These are phyloP conservation scores for Idaea biselata DNA, from an alignment of 2,888 invertebrate species.

Conservation along the genomic window DNA sequence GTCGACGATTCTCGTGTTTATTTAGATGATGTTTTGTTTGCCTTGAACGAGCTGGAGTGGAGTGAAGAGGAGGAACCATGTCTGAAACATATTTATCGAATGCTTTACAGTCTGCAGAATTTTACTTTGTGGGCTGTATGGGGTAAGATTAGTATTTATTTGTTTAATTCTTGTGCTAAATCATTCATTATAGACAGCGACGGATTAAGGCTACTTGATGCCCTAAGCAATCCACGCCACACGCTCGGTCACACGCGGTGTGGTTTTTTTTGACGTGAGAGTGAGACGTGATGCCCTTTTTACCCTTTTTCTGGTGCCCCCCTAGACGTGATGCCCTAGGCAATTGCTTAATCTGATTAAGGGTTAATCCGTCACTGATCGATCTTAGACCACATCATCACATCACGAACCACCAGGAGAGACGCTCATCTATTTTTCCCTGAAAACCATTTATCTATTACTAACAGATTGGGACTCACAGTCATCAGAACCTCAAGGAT, in stretches of 20 bases:
- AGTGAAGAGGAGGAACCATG: constrained; percentile 56
- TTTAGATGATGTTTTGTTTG: constrained; percentile 64
- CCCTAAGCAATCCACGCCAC: no score
- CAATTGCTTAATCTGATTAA: no score
- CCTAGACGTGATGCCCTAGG: no score
- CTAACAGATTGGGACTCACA: constrained; percentile 83
- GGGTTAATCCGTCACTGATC: no score
- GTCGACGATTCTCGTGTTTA: constrained; percentile 48
- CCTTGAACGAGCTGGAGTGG: constrained; percentile 62
- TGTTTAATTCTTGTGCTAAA: background rate
- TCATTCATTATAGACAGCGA: no score
- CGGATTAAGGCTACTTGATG: no score
- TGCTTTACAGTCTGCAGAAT: constrained; percentile 67
- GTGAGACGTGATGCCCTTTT: no score
- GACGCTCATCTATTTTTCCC: background rate
- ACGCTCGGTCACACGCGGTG: no score
- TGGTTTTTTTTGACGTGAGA: no score
- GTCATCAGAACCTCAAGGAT: constrained; percentile 78
- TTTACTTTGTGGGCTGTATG: constrained; percentile 80
- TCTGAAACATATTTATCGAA: constrained; percentile 52
- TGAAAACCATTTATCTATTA: background rate
- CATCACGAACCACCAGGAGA: background rate
- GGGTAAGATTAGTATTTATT: constrained; percentile 58
- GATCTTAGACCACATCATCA: no score
- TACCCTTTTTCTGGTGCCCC: no score